Evolutionary conservation across 2,888 invertebrate species (phyloP), one percentile per base, ranked within the genome.

Genomic region (Petrolisthes manimaculis): DNA sequence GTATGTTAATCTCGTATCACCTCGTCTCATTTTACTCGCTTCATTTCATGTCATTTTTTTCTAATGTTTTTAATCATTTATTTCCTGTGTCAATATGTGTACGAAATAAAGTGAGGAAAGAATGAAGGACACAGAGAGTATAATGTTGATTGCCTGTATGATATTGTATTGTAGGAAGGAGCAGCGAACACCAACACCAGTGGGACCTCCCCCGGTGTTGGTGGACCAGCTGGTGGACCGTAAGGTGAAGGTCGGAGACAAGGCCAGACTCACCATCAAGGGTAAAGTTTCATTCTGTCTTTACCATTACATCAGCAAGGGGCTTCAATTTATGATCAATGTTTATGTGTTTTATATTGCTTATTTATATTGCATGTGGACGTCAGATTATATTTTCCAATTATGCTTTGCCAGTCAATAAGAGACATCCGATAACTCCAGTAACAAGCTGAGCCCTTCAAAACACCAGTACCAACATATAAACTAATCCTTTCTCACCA

Each of bases 171-270:
- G 53, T 75, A 89, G 89, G 86, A 84, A 77, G 77, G 84, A 79
- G n/a, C 81, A 54, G n/a, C 75, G 89, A 69, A 88, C 90, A 6
- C 90, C 90, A 4, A 89, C 90, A 37, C 90, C 90, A 14, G 67
- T 89, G 9, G 90, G 90, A 51, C 89, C 89, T 5, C 95, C 96
- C 81, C 97, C 97, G 91, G 95, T 95, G 92, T 97, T 97, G 93
- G 95, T 95, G 80, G 95, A 95, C 92, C 96, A 96, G 92, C 93
- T 97, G 92, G 95, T 95, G 92, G 95, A 96, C 93, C 95, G 95
- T 92, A 95, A 95, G 92, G 95, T 96, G 90, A 95, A 95, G 94
- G 96, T 97, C 92, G 96, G 96, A 86, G 97, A 97, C 92, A 94
- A 95, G 51, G 93, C 97, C 91, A 94, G 95, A 67, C 94, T 97